Evolutionary conservation across 2,797 vertebrate species (phyloP).

Genomic region (Pygocentrus nattereri): DNA sequence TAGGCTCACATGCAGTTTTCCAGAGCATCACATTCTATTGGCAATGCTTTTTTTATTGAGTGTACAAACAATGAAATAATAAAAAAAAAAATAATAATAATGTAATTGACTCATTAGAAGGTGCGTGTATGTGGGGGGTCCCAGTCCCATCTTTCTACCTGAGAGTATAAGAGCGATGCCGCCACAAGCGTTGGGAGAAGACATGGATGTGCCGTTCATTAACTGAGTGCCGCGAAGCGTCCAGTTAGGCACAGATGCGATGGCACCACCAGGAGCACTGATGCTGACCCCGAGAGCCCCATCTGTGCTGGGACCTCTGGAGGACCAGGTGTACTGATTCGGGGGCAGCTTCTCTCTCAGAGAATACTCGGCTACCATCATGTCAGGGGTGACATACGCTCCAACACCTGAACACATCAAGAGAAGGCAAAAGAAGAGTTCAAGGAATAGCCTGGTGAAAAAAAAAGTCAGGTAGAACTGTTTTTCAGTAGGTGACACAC

Average conservation of each 20-base stretch:
- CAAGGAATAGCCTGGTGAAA: not conserved
- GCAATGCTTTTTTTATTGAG: too few species aligned
- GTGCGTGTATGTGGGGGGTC: too few species aligned
- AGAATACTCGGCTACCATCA: constrained; percentile 99
- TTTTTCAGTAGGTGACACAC: too few species aligned
- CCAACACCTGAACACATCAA: constrained; percentile 85
- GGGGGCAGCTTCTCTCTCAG: constrained; percentile 96
- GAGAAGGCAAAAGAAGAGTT: not conserved
- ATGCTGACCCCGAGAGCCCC: constrained; percentile 97
- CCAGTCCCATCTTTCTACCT: constrained; percentile 73
- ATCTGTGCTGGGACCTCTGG: constrained; percentile 94
- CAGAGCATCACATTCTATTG: too few species aligned
- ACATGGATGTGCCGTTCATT: constrained; percentile 99
- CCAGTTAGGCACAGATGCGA: constrained; percentile 99
- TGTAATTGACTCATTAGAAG: too few species aligned
- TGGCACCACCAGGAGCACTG: constrained; percentile 96
- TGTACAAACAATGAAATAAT: too few species aligned
- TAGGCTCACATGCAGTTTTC: too few species aligned
- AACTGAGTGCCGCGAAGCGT: constrained; percentile 96
- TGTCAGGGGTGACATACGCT: constrained; percentile 97
- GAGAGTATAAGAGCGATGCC: constrained; percentile 94
- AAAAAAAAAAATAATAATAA: too few species aligned
- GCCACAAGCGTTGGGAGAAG: constrained; percentile 97
- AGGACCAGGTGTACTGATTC: constrained; percentile 99
- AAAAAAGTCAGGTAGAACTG: too few species aligned